Percentiles rank a stretch among this genome's conserved stretches.
Conservation (phyloP, 1,140 invertebrate species). For the Pseudomyrmex gracilis region DNA sequence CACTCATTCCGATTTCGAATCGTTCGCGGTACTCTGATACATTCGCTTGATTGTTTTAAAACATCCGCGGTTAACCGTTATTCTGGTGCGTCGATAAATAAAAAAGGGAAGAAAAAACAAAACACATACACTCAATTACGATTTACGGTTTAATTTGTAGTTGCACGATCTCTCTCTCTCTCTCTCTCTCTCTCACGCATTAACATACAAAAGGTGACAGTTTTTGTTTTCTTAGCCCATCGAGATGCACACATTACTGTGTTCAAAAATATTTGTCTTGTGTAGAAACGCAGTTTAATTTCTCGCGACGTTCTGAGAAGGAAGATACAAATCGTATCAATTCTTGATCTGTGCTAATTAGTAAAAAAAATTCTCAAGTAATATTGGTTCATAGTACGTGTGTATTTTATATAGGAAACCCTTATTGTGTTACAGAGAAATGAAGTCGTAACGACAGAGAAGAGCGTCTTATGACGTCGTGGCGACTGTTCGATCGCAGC, state of each 20-base stretch:
- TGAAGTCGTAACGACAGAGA: neutral
- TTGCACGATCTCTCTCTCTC: neutral
- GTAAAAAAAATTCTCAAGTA: neutral
- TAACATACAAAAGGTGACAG: constrained; percentile 22
- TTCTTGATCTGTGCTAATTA: neutral
- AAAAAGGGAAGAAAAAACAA: constrained; percentile 28
- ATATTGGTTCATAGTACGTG: neutral
- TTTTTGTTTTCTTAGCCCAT: neutral
- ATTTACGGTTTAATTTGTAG: constrained; percentile 58
- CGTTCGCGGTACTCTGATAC: constrained; percentile 53
- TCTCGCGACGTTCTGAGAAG: neutral
- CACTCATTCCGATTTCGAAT: constrained; percentile 56
- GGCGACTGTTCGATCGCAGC: constrained; percentile 18
- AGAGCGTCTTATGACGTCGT: constrained; percentile 2
- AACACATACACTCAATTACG: constrained; percentile 49
- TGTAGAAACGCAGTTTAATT: neutral
- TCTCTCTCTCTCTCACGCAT: neutral
- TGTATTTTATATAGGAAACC: neutral
- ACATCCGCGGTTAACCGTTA: constrained; percentile 59
- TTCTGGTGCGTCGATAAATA: constrained; percentile 51
- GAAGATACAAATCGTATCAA: neutral
- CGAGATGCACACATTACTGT: neutral
- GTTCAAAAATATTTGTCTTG: neutral
- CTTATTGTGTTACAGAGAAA: neutral
- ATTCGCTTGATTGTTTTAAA: constrained; percentile 61